Conservation (phyloP, 2,113 vertebrate species). For the Poecile atricapillus region DNA sequence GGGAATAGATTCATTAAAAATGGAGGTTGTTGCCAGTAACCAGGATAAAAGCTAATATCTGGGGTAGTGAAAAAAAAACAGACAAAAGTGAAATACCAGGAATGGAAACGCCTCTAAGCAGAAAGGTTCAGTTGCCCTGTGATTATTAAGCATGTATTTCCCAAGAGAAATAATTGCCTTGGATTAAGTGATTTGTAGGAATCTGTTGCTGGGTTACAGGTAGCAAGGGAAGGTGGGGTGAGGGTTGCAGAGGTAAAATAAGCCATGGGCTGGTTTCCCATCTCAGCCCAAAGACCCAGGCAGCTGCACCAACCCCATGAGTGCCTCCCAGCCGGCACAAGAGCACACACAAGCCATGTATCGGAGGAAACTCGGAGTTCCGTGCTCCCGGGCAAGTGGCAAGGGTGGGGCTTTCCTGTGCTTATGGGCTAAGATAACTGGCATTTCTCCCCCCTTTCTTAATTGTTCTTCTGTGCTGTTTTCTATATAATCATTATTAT, state of each 20-base stretch:
- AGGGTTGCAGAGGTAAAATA: background rate
- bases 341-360: background rate
- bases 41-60: background rate
- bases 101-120: background rate
- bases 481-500: conserved; percentile 45
- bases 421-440: conserved; percentile 24
- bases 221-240: background rate
- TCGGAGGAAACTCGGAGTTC: background rate
- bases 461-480: conserved; percentile 37
- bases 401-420: conserved; percentile 53
- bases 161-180: background rate
- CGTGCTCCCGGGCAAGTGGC: conserved; percentile 15
- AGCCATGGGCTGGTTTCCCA: background rate
- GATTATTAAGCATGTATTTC: background rate
- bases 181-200: conserved; percentile 42
- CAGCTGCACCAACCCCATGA: background rate
- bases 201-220: conserved; percentile 36
- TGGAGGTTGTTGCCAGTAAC: background rate
- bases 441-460: conserved; percentile 9
- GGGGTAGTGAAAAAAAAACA: background rate
- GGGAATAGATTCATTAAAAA: background rate
- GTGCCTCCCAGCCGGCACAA: background rate
- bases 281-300: background rate
- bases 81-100: background rate
- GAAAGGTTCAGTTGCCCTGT: background rate